Base-by-base conservation (phyloP, 92 coral and sea anemone species). In the Phenganax stokvisi region DNA sequence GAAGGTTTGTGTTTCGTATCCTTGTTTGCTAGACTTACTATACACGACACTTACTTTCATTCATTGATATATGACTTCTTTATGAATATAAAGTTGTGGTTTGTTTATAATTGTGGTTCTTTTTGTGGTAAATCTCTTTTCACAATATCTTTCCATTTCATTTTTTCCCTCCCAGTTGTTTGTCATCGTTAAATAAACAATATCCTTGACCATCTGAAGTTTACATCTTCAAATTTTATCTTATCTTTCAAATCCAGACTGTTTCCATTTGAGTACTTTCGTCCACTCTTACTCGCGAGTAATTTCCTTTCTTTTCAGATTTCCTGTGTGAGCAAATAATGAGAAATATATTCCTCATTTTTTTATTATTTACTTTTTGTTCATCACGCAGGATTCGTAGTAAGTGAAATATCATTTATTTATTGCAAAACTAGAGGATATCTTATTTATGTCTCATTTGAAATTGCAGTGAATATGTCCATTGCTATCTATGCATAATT, bases 301-400 rank as follows among this genome's bases (percentile, higher is more conserved):
- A 37, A 2, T 71, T 30, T 71, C 44, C 52, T 63, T 31, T 52
- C 53, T 64, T 79, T 63, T 16, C 54, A 68, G 70, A 71, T 56
- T 51, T 79, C 74, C 55, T 68, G 74, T 79, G 73, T 54, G 16
- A 79, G 69, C 53, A 79, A 79, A 79, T 52, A 62, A 79, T 79
- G 83, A 79, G 83, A 79, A 79, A 68, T 52, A 29, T 79, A 79
- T 79, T 64, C 74, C 74, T 79, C 30, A 60, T 79, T 79, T 63
- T 79, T 62, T 63, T 79, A 51, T 64, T 79, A 27, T 79, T 63
- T 79, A 63, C 83, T 20, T 68, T 79, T 44, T 59, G 83, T 79
- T 79, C 83, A 65, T 79, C 83, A 51, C 83, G 61, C 54, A 63
- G 83, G 74, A 67, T 79, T 64, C 74, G 65, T 20, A 79, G 83